A percentile compares a stretch with the other conserved stretches of the same genome.
Conservation (phyloP, 2,888 invertebrate genomes). For the Petrophora chlorosata region DNA sequence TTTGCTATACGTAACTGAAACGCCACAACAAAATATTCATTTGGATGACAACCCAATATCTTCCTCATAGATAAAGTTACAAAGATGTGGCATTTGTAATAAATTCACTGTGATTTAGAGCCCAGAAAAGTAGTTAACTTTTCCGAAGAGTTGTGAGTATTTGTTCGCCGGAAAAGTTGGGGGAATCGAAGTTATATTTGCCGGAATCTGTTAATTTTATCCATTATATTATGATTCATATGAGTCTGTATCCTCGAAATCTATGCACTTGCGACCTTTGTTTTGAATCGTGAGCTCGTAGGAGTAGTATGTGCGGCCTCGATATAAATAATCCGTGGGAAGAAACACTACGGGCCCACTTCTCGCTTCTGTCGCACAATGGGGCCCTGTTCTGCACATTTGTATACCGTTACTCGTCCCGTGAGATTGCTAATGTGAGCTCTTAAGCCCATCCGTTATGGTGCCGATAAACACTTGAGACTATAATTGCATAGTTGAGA, state of each 20-base stretch:
- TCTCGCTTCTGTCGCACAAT: slow-evolving; percentile 41
- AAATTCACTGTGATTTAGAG: slow-evolving; percentile 5
- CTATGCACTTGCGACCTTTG: slow-evolving; percentile 30
- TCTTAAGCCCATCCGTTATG: slow-evolving; percentile 20
- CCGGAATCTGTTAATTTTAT: no score
- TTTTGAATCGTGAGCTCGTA: slow-evolving; percentile 15
- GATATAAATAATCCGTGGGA: slow-evolving; percentile 65
- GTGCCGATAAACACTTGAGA: slow-evolving; percentile 30
- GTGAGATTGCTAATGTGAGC: slow-evolving; percentile 35
- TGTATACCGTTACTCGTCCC: slow-evolving; percentile 36
- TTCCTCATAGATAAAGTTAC: neutral
- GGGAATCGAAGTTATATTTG: no score
- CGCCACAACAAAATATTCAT: neutral
- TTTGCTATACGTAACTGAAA: neutral
- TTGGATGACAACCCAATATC: neutral
- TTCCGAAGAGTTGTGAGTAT: neutral
- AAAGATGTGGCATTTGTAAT: neutral
- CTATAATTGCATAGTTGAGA: slow-evolving; percentile 22
- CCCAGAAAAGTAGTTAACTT: slow-evolving; percentile 1
- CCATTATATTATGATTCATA: no score
- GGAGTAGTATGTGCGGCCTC: slow-evolving; percentile 50
- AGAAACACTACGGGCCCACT: slow-evolving; percentile 50
- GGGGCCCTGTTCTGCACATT: slow-evolving; percentile 36
- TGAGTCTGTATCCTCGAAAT: slow-evolving; percentile 24
- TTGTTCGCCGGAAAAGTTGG: neutral